phyloP scores from a whole-genome alignment of 2,113 vertebrate species.

The Microtus oregoni region DNA sequence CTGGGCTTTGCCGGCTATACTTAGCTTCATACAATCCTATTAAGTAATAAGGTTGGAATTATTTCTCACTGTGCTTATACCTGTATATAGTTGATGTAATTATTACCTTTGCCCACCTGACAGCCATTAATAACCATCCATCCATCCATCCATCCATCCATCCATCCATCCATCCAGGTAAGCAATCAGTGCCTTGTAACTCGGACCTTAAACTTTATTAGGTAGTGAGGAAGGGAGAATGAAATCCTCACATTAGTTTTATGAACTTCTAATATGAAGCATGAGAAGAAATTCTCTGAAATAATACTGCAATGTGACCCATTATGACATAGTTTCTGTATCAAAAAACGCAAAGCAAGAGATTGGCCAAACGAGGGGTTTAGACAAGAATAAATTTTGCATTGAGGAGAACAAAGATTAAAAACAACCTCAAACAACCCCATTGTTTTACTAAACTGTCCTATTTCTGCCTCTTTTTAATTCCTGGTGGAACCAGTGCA shows the following conservation, averaged over 20 bases:
- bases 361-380: no score
- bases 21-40: background rate
- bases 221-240: background rate
- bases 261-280: background rate
- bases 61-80: background rate
- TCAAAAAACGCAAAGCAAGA: background rate
- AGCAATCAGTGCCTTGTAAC: background rate
- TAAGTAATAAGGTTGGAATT: background rate
- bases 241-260: background rate
- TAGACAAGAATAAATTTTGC: background rate
- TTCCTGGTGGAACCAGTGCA: background rate
- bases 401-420: background rate
- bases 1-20: background rate
- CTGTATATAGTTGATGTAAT: background rate
- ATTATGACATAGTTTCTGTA: background rate
- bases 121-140: background rate
- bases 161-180: background rate
- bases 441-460: background rate
- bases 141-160: background rate
- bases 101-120: accelerated
- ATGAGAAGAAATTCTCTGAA: background rate
- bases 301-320: background rate
- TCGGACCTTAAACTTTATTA: background rate
- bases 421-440: background rate
- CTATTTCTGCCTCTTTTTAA: constrained; percentile 11